Percentiles rank a stretch among this genome's conserved stretches.
These are phyloP conservation scores for Babylonia areolata DNA, from an alignment of 1,140 invertebrate species.

Conservation along the genomic window DNA sequence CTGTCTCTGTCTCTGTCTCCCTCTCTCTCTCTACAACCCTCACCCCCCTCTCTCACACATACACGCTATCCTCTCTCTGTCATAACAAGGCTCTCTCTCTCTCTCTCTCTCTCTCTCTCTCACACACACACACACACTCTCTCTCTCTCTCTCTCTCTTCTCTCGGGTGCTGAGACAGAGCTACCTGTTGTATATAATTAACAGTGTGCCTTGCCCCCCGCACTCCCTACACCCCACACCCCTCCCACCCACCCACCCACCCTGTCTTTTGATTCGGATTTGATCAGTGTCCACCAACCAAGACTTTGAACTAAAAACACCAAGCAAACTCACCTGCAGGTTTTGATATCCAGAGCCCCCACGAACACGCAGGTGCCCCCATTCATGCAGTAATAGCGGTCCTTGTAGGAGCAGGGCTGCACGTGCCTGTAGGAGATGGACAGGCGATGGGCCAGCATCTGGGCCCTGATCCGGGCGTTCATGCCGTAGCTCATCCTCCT, in stretches of 20 bases:
- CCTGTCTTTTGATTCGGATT: too few relatives aligned
- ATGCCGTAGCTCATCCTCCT: constrained; percentile 13
- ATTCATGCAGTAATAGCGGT: constrained; percentile 60
- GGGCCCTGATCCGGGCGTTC: constrained; percentile 26
- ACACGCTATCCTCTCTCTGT: not conserved
- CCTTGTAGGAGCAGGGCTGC: constrained; percentile 46
- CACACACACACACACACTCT: not conserved
- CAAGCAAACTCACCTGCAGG: constrained; percentile 54
- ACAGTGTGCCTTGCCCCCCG: too few relatives aligned
- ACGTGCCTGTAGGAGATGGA: constrained; percentile 49
- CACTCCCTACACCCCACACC: too few relatives aligned
- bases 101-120: too few relatives aligned
- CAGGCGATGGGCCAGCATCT: not conserved
- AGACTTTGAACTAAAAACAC: not conserved
- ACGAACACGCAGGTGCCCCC: constrained; percentile 59
- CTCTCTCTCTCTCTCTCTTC: not conserved
- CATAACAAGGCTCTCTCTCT: too few relatives aligned
- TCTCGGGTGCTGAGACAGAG: not conserved
- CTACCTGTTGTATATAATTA: too few relatives aligned
- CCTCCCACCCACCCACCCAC: too few relatives aligned
- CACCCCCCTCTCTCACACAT: too few relatives aligned
- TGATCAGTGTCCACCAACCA: too few relatives aligned
- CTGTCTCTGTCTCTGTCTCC: too few relatives aligned
- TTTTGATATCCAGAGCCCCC: constrained; percentile 59
- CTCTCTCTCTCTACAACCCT: too few relatives aligned